Percentiles rank a stretch among this genome's conserved stretches.
These are phyloP conservation scores for Paramisgurnus dabryanus DNA, from an alignment of 2,113 vertebrate species.

Conservation along the genomic window DNA sequence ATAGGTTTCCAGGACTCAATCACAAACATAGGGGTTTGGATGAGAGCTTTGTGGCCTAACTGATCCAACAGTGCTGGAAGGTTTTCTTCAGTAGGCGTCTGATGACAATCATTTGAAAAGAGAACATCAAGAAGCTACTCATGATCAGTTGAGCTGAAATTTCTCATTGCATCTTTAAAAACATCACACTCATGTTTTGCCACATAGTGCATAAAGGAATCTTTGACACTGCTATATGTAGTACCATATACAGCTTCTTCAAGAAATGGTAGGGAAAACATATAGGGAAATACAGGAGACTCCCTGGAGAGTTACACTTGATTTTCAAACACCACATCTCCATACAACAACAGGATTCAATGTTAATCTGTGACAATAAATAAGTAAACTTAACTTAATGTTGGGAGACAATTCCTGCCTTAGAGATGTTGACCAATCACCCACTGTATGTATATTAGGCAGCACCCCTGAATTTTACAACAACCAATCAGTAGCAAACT, in stretches of 20 bases:
- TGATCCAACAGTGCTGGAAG: conserved; percentile 30
- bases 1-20: conserved; percentile 38
- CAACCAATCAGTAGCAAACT: too few relatives aligned
- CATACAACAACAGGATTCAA: too few relatives aligned
- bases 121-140: conserved; percentile 26
- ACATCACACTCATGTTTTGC: conserved; percentile 30
- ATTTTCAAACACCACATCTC: too few relatives aligned
- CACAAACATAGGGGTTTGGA: conserved; percentile 38
- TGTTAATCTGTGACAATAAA: too few relatives aligned
- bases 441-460: too few relatives aligned
- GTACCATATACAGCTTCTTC: conserved; percentile 41
- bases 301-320: too few relatives aligned
- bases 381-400: too few relatives aligned
- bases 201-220: conserved; percentile 19
- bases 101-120: conserved; percentile 21
- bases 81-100: conserved; percentile 34
- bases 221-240: conserved; percentile 27
- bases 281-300: conserved; percentile 37
- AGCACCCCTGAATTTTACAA: too few relatives aligned
- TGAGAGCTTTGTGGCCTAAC: conserved; percentile 42
- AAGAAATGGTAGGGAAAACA: conserved; percentile 41
- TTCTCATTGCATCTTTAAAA: not conserved
- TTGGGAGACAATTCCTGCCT: too few relatives aligned
- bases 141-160: conserved; percentile 37
- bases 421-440: too few relatives aligned